phyloP scores from a whole-genome alignment of 2,113 vertebrate species.

The Pseudolaguvia tuberculata region DNA sequence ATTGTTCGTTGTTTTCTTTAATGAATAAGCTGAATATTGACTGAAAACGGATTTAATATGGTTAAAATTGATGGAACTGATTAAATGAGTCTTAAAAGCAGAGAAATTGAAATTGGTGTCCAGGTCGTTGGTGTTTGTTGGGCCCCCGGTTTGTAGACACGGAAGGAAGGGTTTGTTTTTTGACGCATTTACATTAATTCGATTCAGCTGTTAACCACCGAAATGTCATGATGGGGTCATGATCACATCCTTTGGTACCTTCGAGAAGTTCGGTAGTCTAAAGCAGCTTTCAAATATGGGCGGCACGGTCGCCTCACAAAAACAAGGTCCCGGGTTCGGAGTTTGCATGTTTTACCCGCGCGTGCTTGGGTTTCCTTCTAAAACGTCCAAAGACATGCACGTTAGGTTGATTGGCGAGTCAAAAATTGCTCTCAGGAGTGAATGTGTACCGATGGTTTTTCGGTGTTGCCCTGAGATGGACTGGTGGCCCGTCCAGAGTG shows the following conservation, averaged over 20 bases:
- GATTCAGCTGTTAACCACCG: neutral
- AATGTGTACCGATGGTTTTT: no score
- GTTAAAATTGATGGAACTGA: neutral
- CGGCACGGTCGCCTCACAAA: no score
- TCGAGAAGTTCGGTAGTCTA: neutral
- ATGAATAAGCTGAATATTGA: neutral
- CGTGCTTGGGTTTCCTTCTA: no score
- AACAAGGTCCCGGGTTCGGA: no score
- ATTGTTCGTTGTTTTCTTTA: neutral
- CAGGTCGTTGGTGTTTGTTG: neutral
- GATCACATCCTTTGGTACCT: neutral
- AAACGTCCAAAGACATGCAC: no score
- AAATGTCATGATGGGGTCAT: neutral
- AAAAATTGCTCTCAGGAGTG: no score
- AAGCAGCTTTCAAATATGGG: no score
- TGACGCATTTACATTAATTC: slow-evolving; percentile 7
- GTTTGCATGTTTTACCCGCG: no score
- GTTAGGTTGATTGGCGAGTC: no score
- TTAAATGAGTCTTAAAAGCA: neutral
- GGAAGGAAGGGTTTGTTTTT: neutral
- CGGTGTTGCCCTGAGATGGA: no score
- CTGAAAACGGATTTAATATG: no score
- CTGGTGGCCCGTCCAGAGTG: no score
- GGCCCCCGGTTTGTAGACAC: slow-evolving; percentile 9
- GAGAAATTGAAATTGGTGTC: neutral